phyloP scores from a whole-genome alignment of 2,113 vertebrate species.

The Oncorhynchus clarkii region DNA sequence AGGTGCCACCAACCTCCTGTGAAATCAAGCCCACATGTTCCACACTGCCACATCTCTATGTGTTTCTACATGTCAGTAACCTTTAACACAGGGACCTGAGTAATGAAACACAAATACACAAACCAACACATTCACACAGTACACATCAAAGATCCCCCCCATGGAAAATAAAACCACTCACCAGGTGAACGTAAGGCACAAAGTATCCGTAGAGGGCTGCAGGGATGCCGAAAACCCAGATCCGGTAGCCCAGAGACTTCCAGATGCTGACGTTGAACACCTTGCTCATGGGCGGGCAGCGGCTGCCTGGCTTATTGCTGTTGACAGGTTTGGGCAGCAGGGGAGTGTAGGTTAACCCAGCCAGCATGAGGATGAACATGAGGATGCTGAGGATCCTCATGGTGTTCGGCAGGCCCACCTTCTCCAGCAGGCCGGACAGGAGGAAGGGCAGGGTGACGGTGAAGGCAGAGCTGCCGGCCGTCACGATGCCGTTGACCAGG shows the following conservation, averaged over 20 bases:
- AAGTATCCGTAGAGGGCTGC: conserved; percentile 95
- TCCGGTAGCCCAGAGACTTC: conserved; percentile 85
- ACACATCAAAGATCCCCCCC: neutral
- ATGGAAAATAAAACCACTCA: conserved; percentile 65
- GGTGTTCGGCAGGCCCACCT: conserved; percentile 73
- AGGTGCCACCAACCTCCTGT: too few species aligned
- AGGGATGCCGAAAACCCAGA: conserved; percentile 93
- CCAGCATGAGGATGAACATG: conserved; percentile 88
- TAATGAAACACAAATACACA: neutral
- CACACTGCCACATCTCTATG: neutral
- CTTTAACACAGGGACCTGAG: neutral
- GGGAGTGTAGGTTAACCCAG: conserved; percentile 88
- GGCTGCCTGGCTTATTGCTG: conserved; percentile 56
- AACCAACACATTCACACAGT: conserved; percentile 16
- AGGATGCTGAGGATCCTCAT: conserved; percentile 83
- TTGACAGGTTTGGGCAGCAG: conserved; percentile 59
- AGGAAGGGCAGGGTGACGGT: conserved; percentile 86
- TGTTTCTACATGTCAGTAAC: neutral
- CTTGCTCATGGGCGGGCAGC: conserved; percentile 64
- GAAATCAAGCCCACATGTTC: too few species aligned
- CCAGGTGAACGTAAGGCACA: conserved; percentile 97
- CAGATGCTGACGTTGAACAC: conserved; percentile 90
- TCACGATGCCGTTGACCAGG: conserved; percentile 95
- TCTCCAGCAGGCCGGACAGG: conserved; percentile 69
- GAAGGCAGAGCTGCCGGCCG: conserved; percentile 92